A percentile compares a stretch with the other conserved stretches of the same genome.
Evolutionary conservation across 2,888 invertebrate genomes (phyloP).

Genomic region (Erynnis tages): DNA sequence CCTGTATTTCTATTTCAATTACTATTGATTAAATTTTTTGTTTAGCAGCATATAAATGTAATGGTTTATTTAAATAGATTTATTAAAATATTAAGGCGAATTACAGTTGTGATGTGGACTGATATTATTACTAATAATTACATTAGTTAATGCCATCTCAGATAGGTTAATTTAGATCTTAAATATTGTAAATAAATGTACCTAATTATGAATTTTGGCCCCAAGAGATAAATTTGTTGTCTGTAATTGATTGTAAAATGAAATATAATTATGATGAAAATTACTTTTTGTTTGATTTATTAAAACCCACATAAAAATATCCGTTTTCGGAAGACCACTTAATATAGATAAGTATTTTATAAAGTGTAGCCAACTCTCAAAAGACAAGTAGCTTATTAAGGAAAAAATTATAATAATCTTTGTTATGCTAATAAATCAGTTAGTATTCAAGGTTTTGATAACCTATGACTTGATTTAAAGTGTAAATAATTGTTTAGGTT

Average conservation of each 20-base stretch:
- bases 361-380: too few relatives aligned
- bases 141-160: slow-evolving; percentile 57
- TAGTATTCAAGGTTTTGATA: too few relatives aligned
- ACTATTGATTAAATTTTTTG: too few relatives aligned
- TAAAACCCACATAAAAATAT: neutral
- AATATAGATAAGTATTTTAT: too few relatives aligned
- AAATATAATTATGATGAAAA: slow-evolving; percentile 20
- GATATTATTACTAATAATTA: slow-evolving; percentile 59
- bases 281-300: neutral
- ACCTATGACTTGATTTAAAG: too few relatives aligned
- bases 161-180: slow-evolving; percentile 43
- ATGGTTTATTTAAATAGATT: neutral
- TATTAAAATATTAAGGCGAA: slow-evolving; percentile 31
- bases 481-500: neutral
- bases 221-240: slow-evolving; percentile 44
- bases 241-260: slow-evolving; percentile 35
- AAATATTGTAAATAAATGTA: slow-evolving; percentile 23
- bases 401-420: too few relatives aligned
- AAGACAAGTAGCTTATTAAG: too few relatives aligned
- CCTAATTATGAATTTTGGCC: slow-evolving; percentile 43
- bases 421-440: too few relatives aligned
- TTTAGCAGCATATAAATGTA: too few relatives aligned
- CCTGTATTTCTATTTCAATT: too few relatives aligned
- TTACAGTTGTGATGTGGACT: slow-evolving; percentile 67
- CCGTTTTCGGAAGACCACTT: too few relatives aligned